Percentiles rank a stretch among this genome's conserved stretches.
Conservation (phyloP, 2,888 invertebrate genomes). For the Rotaria sp. region DNA sequence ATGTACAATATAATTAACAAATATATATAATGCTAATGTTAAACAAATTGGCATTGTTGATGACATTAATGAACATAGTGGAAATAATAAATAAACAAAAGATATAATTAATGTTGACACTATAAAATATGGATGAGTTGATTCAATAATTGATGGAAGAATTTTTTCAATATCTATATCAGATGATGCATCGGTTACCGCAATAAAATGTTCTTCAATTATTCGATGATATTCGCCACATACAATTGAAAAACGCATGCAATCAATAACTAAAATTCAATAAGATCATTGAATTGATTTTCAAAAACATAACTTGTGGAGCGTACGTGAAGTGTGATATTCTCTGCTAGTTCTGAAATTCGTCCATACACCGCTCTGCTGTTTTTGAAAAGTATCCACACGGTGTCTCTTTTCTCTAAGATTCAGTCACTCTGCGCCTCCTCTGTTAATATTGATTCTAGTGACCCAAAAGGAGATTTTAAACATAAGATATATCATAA, state of each 20-base stretch:
- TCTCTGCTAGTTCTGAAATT: too few relatives aligned
- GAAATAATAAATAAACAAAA: not conserved
- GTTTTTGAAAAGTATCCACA: too few relatives aligned
- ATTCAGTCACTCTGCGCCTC: too few relatives aligned
- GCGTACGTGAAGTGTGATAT: too few relatives aligned
- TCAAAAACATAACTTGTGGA: too few relatives aligned
- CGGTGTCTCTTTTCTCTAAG: too few relatives aligned
- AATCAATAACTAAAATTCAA: not conserved
- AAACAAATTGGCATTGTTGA: not conserved
- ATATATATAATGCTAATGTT: not conserved
- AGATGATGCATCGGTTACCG: not conserved
- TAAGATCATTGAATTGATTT: not conserved
- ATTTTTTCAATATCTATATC: not conserved
- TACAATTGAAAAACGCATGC: slow-evolving; percentile 7
- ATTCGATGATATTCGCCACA: slow-evolving; percentile 15
- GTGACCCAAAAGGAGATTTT: too few relatives aligned
- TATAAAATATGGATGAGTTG: not conserved
- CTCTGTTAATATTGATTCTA: too few relatives aligned
- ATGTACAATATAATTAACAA: slow-evolving; percentile 4
- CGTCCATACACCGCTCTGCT: too few relatives aligned
- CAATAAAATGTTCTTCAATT: not conserved
- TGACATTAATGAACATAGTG: not conserved
- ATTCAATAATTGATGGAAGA: not conserved
- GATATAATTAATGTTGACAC: not conserved
- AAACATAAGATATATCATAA: too few relatives aligned